Evolutionary conservation across 2,888 invertebrate genomes (phyloP).

Genomic region (Ashinkailepas kermadecensis): DNA sequence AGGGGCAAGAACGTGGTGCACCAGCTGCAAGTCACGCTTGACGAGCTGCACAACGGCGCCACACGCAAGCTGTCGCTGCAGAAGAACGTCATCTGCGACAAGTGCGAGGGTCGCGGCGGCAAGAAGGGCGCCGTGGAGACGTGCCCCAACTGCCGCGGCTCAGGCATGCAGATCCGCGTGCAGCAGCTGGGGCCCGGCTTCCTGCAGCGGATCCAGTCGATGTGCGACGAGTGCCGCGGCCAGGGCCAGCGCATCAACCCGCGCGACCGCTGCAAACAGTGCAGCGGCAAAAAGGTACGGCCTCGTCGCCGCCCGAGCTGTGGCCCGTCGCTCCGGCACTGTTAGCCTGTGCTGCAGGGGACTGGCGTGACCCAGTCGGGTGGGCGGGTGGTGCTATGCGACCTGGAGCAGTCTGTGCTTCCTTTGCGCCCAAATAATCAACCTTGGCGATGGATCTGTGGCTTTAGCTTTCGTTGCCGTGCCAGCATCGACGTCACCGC

Average conservation of each 20-base stretch:
- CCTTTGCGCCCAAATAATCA: too few relatives aligned
- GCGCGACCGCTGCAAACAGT: constrained; percentile 88
- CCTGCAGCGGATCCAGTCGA: constrained; percentile 84
- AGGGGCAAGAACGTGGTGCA: constrained; percentile 87
- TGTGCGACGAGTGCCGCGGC: constrained; percentile 80
- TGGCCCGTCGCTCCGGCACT: too few relatives aligned
- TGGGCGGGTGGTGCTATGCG: too few relatives aligned
- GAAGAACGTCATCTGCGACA: constrained; percentile 91
- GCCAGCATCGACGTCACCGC: too few relatives aligned
- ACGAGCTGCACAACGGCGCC: constrained; percentile 90
- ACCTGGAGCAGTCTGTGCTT: too few relatives aligned
- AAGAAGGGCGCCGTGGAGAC: constrained; percentile 84
- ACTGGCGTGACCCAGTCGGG: too few relatives aligned
- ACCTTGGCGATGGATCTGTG: too few relatives aligned
- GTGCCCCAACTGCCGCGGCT: constrained; percentile 77
- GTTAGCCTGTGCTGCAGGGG: too few relatives aligned
- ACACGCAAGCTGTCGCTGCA: constrained; percentile 86
- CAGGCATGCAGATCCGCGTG: constrained; percentile 64
- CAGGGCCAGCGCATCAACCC: constrained; percentile 75
- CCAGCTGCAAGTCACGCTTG: constrained; percentile 80
- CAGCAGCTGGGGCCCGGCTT: constrained; percentile 66
- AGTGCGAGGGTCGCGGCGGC: constrained; percentile 88
- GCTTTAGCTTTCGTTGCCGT: too few relatives aligned
- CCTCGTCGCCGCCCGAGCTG: background rate
- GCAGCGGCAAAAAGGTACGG: constrained; percentile 70